These are phyloP conservation scores for Acrobeloides nanus DNA, from an alignment of 2,888 invertebrate genomes.

Conservation along the genomic window DNA sequence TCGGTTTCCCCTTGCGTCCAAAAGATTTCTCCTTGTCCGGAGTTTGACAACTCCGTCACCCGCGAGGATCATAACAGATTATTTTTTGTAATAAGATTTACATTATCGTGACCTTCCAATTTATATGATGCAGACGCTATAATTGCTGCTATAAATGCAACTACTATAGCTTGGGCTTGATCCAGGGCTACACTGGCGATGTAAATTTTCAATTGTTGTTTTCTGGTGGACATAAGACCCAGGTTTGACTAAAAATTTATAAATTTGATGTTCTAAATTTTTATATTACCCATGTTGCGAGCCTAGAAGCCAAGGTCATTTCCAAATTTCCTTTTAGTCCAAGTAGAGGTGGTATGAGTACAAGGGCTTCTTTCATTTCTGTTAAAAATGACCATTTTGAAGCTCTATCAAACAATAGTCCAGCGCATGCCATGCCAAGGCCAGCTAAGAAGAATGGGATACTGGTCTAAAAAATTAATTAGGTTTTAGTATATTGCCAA, in stretches of 20 bases:
- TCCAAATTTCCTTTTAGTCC: conserved; percentile 78
- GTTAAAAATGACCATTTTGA: conserved; percentile 62
- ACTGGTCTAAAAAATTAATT: conserved; percentile 70
- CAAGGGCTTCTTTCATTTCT: conserved; percentile 58
- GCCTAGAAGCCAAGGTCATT: conserved; percentile 86
- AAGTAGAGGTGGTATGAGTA: conserved; percentile 71
- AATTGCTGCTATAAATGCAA: conserved; percentile 60
- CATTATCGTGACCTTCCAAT: conserved; percentile 9
- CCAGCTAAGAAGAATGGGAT: conserved; percentile 79
- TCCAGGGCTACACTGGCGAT: conserved; percentile 39
- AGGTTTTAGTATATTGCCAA: no score
- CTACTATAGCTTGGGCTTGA: conserved; percentile 40
- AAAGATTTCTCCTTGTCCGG: no score
- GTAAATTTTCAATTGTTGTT: conserved; percentile 28
- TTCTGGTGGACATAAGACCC: conserved; percentile 71
- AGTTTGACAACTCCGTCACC: no score
- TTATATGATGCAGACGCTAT: conserved; percentile 11
- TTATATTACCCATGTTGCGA: conserved; percentile 70
- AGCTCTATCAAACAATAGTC: conserved; percentile 72
- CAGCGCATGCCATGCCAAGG: conserved; percentile 81
- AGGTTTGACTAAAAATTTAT: conserved; percentile 65
- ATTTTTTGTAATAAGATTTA: no score
- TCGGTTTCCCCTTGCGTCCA: no score
- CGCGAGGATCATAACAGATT: no score
- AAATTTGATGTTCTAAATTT: neutral